A percentile compares a stretch with the other conserved stretches of the same genome.
Conservation (phyloP, 1,140 invertebrate genomes). For the Penaeus chinensis region DNA sequence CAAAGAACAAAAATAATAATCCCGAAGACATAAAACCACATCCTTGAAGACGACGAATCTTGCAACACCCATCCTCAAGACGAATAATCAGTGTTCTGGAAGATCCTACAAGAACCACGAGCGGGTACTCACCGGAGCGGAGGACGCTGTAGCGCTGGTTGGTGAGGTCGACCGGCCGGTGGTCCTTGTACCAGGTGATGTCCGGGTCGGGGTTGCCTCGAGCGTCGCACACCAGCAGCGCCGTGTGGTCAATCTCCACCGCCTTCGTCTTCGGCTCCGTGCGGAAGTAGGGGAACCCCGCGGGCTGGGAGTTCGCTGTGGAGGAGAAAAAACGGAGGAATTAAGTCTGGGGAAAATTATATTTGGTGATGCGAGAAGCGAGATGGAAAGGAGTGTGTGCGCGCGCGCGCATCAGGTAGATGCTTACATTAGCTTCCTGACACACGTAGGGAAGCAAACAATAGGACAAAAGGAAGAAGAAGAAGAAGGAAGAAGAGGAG, state of each 20-base stretch:
- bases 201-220: conserved; percentile 85
- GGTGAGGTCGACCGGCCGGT: conserved; percentile 84
- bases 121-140: conserved; percentile 59
- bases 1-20: neutral
- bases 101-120: neutral
- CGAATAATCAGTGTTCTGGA: too few species aligned
- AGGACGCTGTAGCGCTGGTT: conserved; percentile 62
- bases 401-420: too few species aligned
- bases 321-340: conserved; percentile 66
- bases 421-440: too few species aligned
- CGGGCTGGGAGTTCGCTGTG: conserved; percentile 86
- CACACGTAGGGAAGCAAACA: too few species aligned
- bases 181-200: conserved; percentile 93
- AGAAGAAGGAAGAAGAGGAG: too few species aligned
- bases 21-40: neutral
- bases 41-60: neutral
- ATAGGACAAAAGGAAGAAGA: too few species aligned
- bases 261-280: conserved; percentile 87
- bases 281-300: conserved; percentile 90
- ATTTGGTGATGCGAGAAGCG: too few species aligned
- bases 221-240: conserved; percentile 87
- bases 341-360: neutral
- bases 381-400: too few species aligned
- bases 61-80: neutral
- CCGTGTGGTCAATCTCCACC: conserved; percentile 94